Base-by-base conservation (phyloP, 2,888 invertebrate genomes). In the Poecilobothrus nobilitatus region DNA sequence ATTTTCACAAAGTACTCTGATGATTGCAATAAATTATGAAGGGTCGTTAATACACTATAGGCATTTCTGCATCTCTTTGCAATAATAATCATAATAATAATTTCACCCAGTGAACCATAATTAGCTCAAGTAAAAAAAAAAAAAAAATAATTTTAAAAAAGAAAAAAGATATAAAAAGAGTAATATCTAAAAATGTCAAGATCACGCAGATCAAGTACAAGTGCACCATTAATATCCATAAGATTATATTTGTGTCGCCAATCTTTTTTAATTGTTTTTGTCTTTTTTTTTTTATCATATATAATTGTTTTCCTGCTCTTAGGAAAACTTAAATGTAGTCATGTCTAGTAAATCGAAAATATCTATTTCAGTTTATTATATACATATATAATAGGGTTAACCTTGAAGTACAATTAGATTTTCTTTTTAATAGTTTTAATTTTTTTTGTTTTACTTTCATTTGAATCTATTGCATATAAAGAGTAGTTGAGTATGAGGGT, bases 371-470 rank as follows among this genome's bases (percentile, higher is more conserved):
- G 15, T 53, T 18, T 53, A 15, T 27, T 27, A 27, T 27, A 27
- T 5, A 27, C 5, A 27, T 27, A 27, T 27, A 27, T 27, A 27
- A 27, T 53, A 15, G 18, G 15, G 2, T 53, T 53, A 53, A 53
- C 53, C 53, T 53, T 53, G 53, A 53, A 53, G 53, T 53, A 53
- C 53, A 53, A 53, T 53, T 53, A 53, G 53, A 53, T 53, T 18
- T 53, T 53, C 53, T 18, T 18, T n/a, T n/a, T n/a, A n/a, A n/a
- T 27, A 41, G 9, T 41, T 53, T 53, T 53, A 15, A 12, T 15
- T 53, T n/a, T 53, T 53, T n/a, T n/a, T 53, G 18, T 18, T 53
- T 15, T n/a, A n/a, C 15, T 2, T 53, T 6, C 6, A n/a, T 53
- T 53, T 18, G 7, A 5, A 27, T 27, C 27, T 53, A 18, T 18